Percentiles rank a stretch among this genome's conserved stretches.
These are phyloP conservation scores for Parotocinclus haroldoi DNA, from an alignment of 2,797 vertebrate species.

Conservation along the genomic window DNA sequence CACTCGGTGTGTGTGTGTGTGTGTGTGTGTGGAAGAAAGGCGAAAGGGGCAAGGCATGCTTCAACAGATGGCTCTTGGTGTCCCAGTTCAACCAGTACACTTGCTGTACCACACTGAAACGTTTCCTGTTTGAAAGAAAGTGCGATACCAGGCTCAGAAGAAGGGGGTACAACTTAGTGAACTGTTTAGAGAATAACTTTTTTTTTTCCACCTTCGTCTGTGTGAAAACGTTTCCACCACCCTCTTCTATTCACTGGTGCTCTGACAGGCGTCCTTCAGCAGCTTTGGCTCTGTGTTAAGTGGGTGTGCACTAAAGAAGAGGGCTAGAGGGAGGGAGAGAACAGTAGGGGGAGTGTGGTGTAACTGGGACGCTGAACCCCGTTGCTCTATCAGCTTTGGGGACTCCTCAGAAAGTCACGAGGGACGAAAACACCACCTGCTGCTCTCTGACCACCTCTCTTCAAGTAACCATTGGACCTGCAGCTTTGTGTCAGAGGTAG, in stretches of 20 bases:
- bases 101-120: slow-evolving; percentile 48
- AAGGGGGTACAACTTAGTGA: slow-evolving; percentile 16
- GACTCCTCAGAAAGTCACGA: slow-evolving; percentile 33
- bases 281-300: slow-evolving; percentile 10
- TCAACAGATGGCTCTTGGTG: slow-evolving; percentile 69
- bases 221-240: slow-evolving; percentile 39
- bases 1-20: slow-evolving; percentile 22
- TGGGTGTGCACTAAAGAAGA: slow-evolving; percentile 5
- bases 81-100: slow-evolving; percentile 53
- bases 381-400: slow-evolving; percentile 2
- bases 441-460: no score
- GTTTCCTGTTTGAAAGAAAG: slow-evolving; percentile 31
- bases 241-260: slow-evolving; percentile 19
- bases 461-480: slow-evolving; percentile 40
- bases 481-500: slow-evolving; percentile 51
- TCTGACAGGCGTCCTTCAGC: slow-evolving; percentile 36
- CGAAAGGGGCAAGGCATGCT: slow-evolving; percentile 53
- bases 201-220: slow-evolving; percentile 43
- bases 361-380: slow-evolving; percentile 13
- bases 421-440: slow-evolving; percentile 49
- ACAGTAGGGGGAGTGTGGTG: slow-evolving; percentile 18
- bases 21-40: slow-evolving; percentile 52
- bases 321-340: slow-evolving; percentile 19
- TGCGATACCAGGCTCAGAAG: slow-evolving; percentile 26
- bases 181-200: slow-evolving; percentile 32